A percentile compares a stretch with the other conserved stretches of the same genome.
These are phyloP conservation scores for Pygoscelis adeliae DNA, from an alignment of 2,113 vertebrate species.

Conservation along the genomic window DNA sequence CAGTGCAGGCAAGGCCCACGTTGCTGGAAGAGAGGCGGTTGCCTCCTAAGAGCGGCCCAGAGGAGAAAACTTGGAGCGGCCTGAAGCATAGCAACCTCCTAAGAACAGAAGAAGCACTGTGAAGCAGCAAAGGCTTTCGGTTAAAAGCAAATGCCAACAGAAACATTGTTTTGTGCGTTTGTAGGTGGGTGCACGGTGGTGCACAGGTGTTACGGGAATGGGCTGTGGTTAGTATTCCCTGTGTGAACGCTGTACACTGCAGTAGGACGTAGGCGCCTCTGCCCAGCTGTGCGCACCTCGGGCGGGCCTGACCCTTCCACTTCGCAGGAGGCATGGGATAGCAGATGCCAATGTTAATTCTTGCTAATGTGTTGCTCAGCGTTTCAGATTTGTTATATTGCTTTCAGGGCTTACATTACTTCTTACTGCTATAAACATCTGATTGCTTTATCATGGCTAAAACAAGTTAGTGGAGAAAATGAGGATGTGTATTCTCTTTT, in stretches of 20 bases:
- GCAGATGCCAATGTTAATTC: not conserved
- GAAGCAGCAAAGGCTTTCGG: not conserved
- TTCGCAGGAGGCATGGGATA: rapidly evolving
- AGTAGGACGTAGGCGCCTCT: not conserved
- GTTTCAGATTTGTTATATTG: not conserved
- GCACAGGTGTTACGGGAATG: rapidly evolving
- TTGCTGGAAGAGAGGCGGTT: not conserved
- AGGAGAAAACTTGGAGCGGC: not conserved
- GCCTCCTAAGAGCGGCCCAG: not conserved
- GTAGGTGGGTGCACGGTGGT: not conserved
- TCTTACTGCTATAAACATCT: not conserved
- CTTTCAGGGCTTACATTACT: not conserved
- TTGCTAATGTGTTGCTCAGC: not conserved
- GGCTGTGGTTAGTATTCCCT: not conserved
- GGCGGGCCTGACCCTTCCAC: not conserved
- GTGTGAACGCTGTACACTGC: not conserved
- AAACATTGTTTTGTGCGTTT: not conserved
- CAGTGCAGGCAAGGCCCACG: rapidly evolving
- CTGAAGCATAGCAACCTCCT: not conserved
- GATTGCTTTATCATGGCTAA: not conserved
- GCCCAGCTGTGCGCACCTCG: rapidly evolving
- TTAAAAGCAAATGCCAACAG: not conserved
- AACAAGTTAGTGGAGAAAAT: not conserved
- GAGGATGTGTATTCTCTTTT: not conserved
- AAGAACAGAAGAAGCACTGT: not conserved